A percentile compares a stretch with the other conserved stretches of the same genome.
Evolutionary conservation across 2,888 invertebrate genomes (phyloP).

Genomic region (Pollenia amentaria): DNA sequence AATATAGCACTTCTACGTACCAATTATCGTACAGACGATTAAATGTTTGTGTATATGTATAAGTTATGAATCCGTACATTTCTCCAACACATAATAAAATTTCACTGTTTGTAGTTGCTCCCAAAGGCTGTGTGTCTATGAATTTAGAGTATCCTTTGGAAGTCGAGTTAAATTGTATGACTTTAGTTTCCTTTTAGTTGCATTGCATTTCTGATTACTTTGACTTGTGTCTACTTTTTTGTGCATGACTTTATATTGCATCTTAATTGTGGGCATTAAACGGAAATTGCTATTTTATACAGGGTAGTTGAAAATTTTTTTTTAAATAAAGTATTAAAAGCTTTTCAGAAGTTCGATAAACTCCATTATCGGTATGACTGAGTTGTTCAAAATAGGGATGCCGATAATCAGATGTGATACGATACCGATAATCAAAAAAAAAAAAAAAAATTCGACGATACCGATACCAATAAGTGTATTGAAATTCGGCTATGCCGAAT

Average conservation of each 20-base stretch:
- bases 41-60: neutral
- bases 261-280: constrained; percentile 82
- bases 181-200: constrained; percentile 33
- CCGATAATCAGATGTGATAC: too few relatives aligned
- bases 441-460: too few relatives aligned
- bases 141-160: constrained; percentile 42
- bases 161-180: constrained; percentile 35
- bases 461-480: too few relatives aligned
- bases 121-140: constrained; percentile 77
- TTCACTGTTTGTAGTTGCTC: constrained; percentile 61
- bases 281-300: constrained; percentile 79
- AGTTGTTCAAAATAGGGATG: too few relatives aligned
- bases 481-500: too few relatives aligned
- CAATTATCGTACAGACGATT: neutral
- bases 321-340: too few relatives aligned
- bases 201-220: constrained; percentile 8
- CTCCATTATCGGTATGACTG: too few relatives aligned
- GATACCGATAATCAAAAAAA: too few relatives aligned
- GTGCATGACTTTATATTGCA: constrained; percentile 77
- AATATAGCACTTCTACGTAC: constrained; percentile 30
- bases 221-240: constrained; percentile 10
- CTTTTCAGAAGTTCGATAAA: too few relatives aligned
- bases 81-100: constrained; percentile 81
- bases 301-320: constrained; percentile 5
- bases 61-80: constrained; percentile 79